Evolutionary conservation across 1,140 invertebrate species (phyloP).

Genomic region (Drosophila cardini): DNA sequence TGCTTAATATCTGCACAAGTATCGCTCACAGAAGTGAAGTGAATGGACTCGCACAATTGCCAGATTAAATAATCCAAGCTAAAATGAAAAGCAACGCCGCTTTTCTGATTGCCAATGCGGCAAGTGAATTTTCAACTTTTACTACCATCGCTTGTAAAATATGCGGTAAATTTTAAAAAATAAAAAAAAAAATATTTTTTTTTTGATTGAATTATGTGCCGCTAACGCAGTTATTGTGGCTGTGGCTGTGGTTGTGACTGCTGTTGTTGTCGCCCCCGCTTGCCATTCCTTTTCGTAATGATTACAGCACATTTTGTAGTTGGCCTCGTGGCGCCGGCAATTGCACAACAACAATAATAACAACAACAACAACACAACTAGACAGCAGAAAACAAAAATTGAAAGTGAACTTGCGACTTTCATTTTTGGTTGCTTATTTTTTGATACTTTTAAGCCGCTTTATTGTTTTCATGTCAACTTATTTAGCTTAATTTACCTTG

Average conservation of each 20-base stretch:
- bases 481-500: constrained; percentile 78
- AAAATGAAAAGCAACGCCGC: constrained; percentile 43
- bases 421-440: constrained; percentile 65
- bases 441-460: constrained; percentile 79
- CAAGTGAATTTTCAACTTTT: constrained; percentile 72
- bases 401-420: constrained; percentile 83
- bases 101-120: constrained; percentile 9
- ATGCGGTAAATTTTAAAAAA: constrained; percentile 35
- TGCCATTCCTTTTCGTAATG: constrained; percentile 38
- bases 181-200: not conserved
- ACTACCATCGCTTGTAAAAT: constrained; percentile 49
- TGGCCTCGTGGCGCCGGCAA: constrained; percentile 77
- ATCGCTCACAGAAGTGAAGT: constrained; percentile 34
- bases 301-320: constrained; percentile 79
- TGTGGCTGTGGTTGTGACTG: not conserved
- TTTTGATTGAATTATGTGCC: constrained; percentile 77
- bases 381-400: constrained; percentile 61
- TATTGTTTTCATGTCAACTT: constrained; percentile 79
- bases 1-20: constrained; percentile 51
- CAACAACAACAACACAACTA: constrained; percentile 33
- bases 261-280: constrained; percentile 11
- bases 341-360: constrained; percentile 69
- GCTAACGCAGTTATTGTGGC: constrained; percentile 39
- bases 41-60: constrained; percentile 49
- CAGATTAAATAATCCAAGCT: constrained; percentile 42